A percentile compares a stretch with the other conserved stretches of the same genome.
phyloP scores from a whole-genome alignment of 1,140 invertebrate species.

The Drosophila erecta region DNA sequence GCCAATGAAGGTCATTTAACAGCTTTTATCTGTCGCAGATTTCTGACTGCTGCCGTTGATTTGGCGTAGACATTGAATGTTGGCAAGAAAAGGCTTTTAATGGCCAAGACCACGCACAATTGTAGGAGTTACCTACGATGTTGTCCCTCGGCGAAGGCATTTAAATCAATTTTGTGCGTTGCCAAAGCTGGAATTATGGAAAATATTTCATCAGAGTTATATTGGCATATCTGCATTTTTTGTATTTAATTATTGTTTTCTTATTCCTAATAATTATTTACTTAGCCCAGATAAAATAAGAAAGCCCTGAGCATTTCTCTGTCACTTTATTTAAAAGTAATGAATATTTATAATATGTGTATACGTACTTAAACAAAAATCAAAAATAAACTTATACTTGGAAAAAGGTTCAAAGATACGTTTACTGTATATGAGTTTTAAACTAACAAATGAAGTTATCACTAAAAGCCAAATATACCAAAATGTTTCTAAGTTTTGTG shows the following conservation, averaged over 20 bases:
- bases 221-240: not conserved
- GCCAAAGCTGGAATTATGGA: not conserved
- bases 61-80: conserved; percentile 28
- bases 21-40: conserved; percentile 67
- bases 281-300: not conserved
- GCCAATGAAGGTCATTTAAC: conserved; percentile 79
- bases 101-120: conserved; percentile 64
- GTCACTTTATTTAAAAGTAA: not conserved
- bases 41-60: conserved; percentile 32
- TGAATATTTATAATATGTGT: not conserved
- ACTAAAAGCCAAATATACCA: too few relatives aligned
- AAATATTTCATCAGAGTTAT: conserved; percentile 2
- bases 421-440: not conserved
- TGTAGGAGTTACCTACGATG: conserved; percentile 54
- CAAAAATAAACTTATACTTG: not conserved
- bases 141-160: conserved; percentile 27
- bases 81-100: conserved; percentile 44
- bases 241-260: not conserved
- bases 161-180: conserved; percentile 53
- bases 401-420: not conserved
- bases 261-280: not conserved
- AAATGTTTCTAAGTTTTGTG: too few relatives aligned
- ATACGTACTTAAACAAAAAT: not conserved
- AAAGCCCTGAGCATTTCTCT: not conserved
- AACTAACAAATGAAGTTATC: not conserved